phyloP scores from a whole-genome alignment of 2,888 invertebrate genomes.

The Nemoura dubitans region DNA sequence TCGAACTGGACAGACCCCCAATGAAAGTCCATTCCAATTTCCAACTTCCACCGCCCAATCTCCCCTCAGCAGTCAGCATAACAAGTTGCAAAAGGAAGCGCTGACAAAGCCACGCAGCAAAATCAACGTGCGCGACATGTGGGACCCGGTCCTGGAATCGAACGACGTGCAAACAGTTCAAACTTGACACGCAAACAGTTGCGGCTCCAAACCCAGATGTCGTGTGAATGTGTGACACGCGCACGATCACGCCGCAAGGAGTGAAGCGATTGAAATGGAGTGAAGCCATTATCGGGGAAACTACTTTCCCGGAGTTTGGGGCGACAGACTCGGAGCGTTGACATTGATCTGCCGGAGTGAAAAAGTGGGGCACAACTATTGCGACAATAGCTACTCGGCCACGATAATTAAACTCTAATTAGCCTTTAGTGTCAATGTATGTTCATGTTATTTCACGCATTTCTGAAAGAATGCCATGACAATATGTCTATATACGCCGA shows the following conservation, averaged over 20 bases:
- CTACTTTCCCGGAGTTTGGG: not conserved
- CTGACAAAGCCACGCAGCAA: no score
- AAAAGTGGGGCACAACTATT: not conserved
- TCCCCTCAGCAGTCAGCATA: no score
- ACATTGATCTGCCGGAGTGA: not conserved
- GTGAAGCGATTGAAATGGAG: not conserved
- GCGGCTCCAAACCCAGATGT: not conserved
- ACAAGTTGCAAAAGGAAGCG: no score
- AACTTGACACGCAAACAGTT: no score
- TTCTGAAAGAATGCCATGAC: not conserved
- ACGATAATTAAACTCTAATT: not conserved
- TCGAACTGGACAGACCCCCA: no score
- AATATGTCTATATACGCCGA: not conserved
- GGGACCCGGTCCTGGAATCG: no score
- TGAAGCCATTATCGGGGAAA: not conserved
- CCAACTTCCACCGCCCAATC: no score
- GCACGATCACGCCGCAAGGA: not conserved
- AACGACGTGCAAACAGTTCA: no score
- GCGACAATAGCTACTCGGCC: not conserved
- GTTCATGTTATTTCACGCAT: not conserved
- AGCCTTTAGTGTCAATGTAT: not conserved
- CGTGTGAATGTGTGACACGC: not conserved
- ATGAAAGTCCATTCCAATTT: no score
- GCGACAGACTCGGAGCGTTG: not conserved
- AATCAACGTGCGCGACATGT: no score